Evolutionary conservation across 2,888 invertebrate genomes (phyloP), one percentile per base, ranked within the genome.

Genomic region (Ellobium chinense): DNA sequence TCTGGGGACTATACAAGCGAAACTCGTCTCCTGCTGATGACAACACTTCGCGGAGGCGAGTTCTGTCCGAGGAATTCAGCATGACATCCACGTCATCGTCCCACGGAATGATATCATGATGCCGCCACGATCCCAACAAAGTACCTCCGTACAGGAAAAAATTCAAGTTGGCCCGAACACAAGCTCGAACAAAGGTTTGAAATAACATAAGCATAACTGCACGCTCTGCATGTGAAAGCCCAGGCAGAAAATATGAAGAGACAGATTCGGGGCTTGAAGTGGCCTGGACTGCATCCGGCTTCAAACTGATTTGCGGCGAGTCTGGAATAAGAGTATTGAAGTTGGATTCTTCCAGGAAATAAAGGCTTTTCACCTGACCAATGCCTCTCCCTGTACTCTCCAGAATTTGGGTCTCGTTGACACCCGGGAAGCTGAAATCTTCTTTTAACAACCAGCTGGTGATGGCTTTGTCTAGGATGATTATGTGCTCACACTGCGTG

Each of bases 71-170:
- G 14, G 82, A 80, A 24, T 78, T 75, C 54, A 88, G 81, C 60
- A 86, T 82, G 62, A 89, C 82, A 77, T 89, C 89, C 14, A 88
- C 80, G 68, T 89, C 89, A 54, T 89, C 89, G 76, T 89, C 89
- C 89, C 89, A 89, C 0, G 88, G 88, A 21, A 88, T 84, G 27
- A 85, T 69, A 31, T 86, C 88, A 37, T 88, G 87, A 62, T 88
- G 88, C 2, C 89, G 82, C 58, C 84, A 85, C 12, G 87, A 85
- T 12, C 89, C 89, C 5, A 89, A 82, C 54, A 88, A 74, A 0
- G 86, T 85, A 4, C 88, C 88, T 4, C 87, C 85, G 56, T 87
- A 87, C 81, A 88, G 75, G 63, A 88, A 86, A 70, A 81, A 87
- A 9, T 81, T 79, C 36, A 86, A 29, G 18, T 82, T 82, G 18